Base-by-base conservation (phyloP, 2,113 vertebrate genomes). In the Shinisaurus crocodilurus region DNA sequence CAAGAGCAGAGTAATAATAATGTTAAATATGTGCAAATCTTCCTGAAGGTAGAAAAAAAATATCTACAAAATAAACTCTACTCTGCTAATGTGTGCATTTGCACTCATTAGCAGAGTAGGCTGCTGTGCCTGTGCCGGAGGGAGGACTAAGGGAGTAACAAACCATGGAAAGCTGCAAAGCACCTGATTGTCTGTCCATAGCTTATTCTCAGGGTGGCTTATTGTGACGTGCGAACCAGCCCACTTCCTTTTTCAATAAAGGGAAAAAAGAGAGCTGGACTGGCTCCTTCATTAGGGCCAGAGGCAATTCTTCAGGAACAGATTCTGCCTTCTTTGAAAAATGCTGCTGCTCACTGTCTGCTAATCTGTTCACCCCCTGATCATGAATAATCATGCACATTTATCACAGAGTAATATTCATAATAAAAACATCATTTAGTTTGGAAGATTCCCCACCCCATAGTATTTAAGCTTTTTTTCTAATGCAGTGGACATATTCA, bases 391-490 rank as follows among this genome's bases (percentile, higher is more conserved):
- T 76, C 7, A 72, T 3, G 16, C 12, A 88, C 87, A 90, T 0
- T 1, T 6, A 90, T 54, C 16, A 1, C 63, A 50, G 23, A 57
- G 25, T 20, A 29, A 15, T 70, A 34, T 88, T 34, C 7, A 27
- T 88, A 8, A 67, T 34, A 79, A n/a, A 0, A 92, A 34, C 32
- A 83, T 45, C 4, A 76, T n/a, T 9, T 84, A 88, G 81, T 90
- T 57, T 88, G n/a, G 93, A 93, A 94, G 67, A 90, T n/a, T 50
- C 9, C 40, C 43, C 23, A 12, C 63, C 45, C 67, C 54, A 54
- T 54, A 34, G 32, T 54, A 34, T 80, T 69, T 69, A 69, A 27
- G 18, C 2, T 80, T 2, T 92, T 20, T 57, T 83, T 89, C 76
- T 63, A 74, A 63, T 69, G 5, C 79, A 50, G 0, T 40, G 37